Evolutionary conservation across 2,888 invertebrate species (phyloP).

Genomic region (Oligia latruncula): DNA sequence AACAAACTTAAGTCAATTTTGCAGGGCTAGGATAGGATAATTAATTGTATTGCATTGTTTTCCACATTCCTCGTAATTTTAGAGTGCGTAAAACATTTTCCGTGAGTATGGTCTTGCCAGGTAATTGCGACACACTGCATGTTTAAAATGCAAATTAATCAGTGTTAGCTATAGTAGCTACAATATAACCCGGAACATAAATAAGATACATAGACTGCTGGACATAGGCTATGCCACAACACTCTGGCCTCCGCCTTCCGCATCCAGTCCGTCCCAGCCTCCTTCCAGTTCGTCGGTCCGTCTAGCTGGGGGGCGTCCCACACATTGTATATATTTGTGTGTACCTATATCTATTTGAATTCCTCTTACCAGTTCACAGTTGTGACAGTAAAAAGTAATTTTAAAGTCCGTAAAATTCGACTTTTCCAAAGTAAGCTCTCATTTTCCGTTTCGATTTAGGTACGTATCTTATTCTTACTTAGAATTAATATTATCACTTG

Average conservation of each 20-base stretch:
- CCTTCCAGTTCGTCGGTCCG: no score
- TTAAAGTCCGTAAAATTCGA: not conserved
- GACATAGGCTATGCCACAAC: no score
- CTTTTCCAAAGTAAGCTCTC: not conserved
- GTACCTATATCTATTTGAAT: constrained; percentile 3
- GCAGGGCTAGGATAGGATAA: not conserved
- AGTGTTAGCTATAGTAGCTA: not conserved
- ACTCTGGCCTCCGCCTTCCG: no score
- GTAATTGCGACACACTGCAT: not conserved
- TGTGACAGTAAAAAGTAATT: constrained; percentile 27
- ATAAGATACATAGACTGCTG: not conserved
- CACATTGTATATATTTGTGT: not conserved
- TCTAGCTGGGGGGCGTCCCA: not conserved
- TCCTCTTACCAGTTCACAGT: not conserved
- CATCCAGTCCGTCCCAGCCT: no score
- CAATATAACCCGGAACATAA: not conserved
- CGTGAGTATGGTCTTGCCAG: not conserved
- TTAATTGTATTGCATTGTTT: not conserved
- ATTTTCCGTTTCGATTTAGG: not conserved
- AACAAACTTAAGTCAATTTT: no score
- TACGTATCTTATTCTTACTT: not conserved
- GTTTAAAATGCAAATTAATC: constrained; percentile 8
- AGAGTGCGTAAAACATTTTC: not conserved
- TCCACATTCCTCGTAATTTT: not conserved
- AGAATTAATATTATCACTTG: not conserved